These are phyloP conservation scores for Drosophila pseudoobscura DNA, from an alignment of 1,140 invertebrate species.

Conservation along the genomic window DNA sequence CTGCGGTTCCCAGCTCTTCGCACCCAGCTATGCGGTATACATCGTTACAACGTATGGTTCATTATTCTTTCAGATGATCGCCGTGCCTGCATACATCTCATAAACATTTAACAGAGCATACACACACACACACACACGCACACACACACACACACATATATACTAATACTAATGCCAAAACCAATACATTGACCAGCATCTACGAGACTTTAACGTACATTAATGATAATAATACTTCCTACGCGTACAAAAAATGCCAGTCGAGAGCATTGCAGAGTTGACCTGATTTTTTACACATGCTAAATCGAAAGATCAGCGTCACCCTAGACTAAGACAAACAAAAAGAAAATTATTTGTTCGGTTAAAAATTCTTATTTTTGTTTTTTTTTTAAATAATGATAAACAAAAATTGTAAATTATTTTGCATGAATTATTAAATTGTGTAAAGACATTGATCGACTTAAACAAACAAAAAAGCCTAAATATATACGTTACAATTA, in stretches of 20 bases:
- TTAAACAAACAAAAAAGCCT: constrained; percentile 14
- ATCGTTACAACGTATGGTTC: constrained; percentile 64
- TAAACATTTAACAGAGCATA: constrained; percentile 40
- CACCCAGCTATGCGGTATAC: constrained; percentile 32
- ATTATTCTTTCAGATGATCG: constrained; percentile 78
- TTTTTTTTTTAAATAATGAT: constrained; percentile 25
- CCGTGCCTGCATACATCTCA: constrained; percentile 77
- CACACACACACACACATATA: background rate
- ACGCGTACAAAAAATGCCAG: background rate
- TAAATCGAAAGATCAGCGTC: constrained; percentile 28
- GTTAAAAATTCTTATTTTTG: constrained; percentile 18
- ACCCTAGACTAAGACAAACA: constrained; percentile 54
- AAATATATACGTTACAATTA: constrained; percentile 1
- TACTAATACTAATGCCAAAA: constrained; percentile 66
- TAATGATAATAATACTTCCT: constrained; percentile 8
- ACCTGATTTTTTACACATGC: constrained; percentile 16
- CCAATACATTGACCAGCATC: constrained; percentile 68
- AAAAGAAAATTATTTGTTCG: constrained; percentile 41
- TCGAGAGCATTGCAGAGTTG: constrained; percentile 4
- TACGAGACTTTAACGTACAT: constrained; percentile 34
- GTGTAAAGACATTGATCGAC: constrained; percentile 32
- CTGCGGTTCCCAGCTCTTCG: too few species aligned
- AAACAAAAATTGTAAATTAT: constrained; percentile 34
- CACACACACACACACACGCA: constrained; percentile 8
- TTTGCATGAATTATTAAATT: constrained; percentile 41